Conservation (phyloP, 2,888 invertebrate genomes). For the Psylliodes chrysocephalus region DNA sequence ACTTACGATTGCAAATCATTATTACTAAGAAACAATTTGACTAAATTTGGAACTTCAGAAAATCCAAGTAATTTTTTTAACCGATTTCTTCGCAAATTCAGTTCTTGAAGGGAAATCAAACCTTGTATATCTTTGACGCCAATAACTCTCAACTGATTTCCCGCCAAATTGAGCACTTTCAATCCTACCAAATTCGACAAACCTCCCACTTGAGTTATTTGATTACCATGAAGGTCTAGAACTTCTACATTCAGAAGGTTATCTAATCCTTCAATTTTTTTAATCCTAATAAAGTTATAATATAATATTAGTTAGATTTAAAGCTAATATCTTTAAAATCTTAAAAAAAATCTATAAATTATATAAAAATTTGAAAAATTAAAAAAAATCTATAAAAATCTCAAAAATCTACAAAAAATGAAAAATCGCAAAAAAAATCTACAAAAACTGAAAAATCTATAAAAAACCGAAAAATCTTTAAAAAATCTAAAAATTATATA, state of each 20-base stretch:
- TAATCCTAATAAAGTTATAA: conserved; percentile 74
- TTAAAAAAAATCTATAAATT: too few relatives aligned
- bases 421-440: too few relatives aligned
- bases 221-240: conserved; percentile 92
- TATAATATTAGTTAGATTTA: not conserved
- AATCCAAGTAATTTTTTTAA: conserved; percentile 84
- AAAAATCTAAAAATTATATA: too few relatives aligned
- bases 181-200: conserved; percentile 77
- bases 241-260: conserved; percentile 83
- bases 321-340: too few relatives aligned
- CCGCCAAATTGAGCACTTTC: conserved; percentile 92
- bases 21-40: conserved; percentile 85
- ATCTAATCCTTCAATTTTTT: conserved; percentile 80
- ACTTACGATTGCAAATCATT: conserved; percentile 76
- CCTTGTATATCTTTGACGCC: conserved; percentile 82
- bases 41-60: conserved; percentile 77
- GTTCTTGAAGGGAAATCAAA: conserved; percentile 80
- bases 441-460: too few relatives aligned
- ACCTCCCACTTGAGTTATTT: conserved; percentile 77
- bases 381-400: too few relatives aligned
- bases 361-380: too few relatives aligned
- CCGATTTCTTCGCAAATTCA: conserved; percentile 89
- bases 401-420: too few relatives aligned
- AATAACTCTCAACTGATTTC: conserved; percentile 86
- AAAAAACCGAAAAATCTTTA: too few relatives aligned